phyloP scores from a whole-genome alignment of 92 coral and sea anemone genomes.

The Pocillopora meandrina region DNA sequence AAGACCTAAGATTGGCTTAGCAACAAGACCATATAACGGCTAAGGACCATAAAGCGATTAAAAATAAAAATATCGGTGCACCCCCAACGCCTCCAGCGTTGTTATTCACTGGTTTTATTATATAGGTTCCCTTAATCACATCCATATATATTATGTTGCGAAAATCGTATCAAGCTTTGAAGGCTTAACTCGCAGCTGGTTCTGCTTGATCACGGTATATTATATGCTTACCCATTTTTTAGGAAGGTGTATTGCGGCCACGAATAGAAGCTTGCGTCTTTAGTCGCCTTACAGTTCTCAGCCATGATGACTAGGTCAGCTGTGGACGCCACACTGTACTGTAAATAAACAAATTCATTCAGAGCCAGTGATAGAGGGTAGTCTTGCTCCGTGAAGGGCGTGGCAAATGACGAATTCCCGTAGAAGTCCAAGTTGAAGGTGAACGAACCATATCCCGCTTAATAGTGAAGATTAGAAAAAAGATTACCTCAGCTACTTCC shows the following conservation, averaged over 20 bases:
- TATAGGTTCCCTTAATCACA: too few species aligned
- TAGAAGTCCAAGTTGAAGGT: slow-evolving; percentile 20
- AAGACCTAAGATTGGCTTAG: too few species aligned
- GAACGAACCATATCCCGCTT: slow-evolving; percentile 28
- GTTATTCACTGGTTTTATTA: too few species aligned
- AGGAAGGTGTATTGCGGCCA: slow-evolving; percentile 39
- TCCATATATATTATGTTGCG: too few species aligned
- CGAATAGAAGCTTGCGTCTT: slow-evolving; percentile 25
- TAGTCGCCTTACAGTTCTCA: slow-evolving; percentile 49
- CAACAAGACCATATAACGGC: too few species aligned
- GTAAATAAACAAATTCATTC: neutral
- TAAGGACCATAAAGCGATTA: too few species aligned
- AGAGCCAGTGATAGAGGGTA: neutral
- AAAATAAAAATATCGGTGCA: too few species aligned
- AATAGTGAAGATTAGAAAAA: neutral
- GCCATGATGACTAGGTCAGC: slow-evolving; percentile 48
- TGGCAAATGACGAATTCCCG: neutral
- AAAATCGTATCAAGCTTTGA: too few species aligned
- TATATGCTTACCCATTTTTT: slow-evolving; percentile 40
- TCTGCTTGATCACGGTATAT: too few species aligned
- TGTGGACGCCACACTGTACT: slow-evolving; percentile 25
- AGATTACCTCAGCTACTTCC: too few species aligned
- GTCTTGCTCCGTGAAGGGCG: neutral
- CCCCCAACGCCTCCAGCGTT: too few species aligned
- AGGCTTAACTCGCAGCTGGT: too few species aligned